Percentiles rank a stretch among this genome's conserved stretches.
Conservation (phyloP, 2,113 vertebrate genomes). For the rat (Rattus norvegicus) region GRCr8 NC_086026.1:121665501-121666000, state of each 20-base stretch:
- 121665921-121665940: not conserved
- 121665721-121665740: not conserved
- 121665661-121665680: not conserved
- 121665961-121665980: no score
- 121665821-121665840: not conserved
- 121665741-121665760: not conserved
- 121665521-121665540: not conserved
- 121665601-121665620: not conserved
- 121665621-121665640: not conserved
- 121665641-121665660: not conserved
- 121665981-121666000: not conserved
- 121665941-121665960: constrained; percentile 34
- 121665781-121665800: not conserved
- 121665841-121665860: not conserved
- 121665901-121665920: not conserved
- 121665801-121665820: not conserved
- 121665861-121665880: not conserved
- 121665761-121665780: not conserved
- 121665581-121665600: not conserved
- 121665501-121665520: not conserved
- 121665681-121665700: not conserved
- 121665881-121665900: not conserved
- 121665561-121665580: not conserved
- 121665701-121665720: not conserved
- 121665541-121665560: not conserved